A percentile compares a stretch with the other conserved stretches of the same genome.
phyloP scores from a whole-genome alignment of 2,888 invertebrate genomes.

The Alloplasta piceator region DNA sequence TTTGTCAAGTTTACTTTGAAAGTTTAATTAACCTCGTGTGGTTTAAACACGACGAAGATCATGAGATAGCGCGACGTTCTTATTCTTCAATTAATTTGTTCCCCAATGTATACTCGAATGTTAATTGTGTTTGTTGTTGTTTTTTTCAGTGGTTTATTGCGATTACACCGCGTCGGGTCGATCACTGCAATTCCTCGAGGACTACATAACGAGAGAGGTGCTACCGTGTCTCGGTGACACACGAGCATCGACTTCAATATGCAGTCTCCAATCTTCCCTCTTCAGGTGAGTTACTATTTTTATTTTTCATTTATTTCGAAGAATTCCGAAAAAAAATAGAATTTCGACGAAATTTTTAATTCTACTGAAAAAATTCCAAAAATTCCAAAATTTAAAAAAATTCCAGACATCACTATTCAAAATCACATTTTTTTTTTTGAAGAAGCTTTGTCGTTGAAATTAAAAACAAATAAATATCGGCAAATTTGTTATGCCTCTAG shows the following conservation, averaged over 20 bases:
- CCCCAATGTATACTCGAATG: neutral
- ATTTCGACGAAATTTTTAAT: neutral
- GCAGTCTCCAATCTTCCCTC: constrained; percentile 93
- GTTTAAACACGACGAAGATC: constrained; percentile 9
- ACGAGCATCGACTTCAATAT: constrained; percentile 91
- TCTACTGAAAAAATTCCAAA: no score
- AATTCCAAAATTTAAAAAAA: no score
- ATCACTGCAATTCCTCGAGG: constrained; percentile 93
- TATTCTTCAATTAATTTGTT: constrained; percentile 34
- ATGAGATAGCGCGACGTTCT: neutral
- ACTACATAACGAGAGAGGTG: constrained; percentile 91
- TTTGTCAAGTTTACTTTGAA: constrained; percentile 25
- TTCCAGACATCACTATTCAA: no score
- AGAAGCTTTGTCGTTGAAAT: no score
- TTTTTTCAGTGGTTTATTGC: constrained; percentile 91
- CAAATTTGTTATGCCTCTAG: no score
- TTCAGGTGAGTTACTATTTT: constrained; percentile 87
- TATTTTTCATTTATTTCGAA: constrained; percentile 10
- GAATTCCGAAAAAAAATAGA: neutral
- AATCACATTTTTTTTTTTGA: no score
- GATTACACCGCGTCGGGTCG: constrained; percentile 95
- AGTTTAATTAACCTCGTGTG: neutral
- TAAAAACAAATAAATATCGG: no score
- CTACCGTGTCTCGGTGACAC: constrained; percentile 94
- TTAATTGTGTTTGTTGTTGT: neutral